Percentiles rank a stretch among this genome's conserved stretches.
phyloP scores from a whole-genome alignment of 2,113 vertebrate genomes.

The Bubalus kerabau region DNA sequence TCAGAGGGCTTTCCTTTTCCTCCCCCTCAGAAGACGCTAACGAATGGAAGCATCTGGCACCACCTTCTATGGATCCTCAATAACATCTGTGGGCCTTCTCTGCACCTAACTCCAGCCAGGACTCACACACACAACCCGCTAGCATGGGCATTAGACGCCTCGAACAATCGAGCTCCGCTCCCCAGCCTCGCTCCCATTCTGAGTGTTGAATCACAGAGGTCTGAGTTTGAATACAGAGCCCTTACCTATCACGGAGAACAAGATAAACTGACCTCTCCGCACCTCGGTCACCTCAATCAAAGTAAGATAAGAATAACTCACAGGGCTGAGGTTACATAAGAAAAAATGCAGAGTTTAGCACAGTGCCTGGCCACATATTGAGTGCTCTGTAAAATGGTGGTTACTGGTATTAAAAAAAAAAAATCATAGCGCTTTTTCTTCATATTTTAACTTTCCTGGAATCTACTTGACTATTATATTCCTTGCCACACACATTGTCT shows the following conservation, averaged over 20 bases:
- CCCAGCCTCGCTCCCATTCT: neutral
- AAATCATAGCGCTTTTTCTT: neutral
- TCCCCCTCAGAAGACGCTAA: neutral
- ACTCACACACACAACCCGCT: neutral
- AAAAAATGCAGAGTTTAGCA: neutral
- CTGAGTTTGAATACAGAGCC: neutral
- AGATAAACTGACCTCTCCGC: neutral
- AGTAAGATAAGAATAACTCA: constrained; percentile 16
- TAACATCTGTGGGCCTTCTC: neutral
- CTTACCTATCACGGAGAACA: neutral
- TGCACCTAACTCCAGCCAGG: neutral
- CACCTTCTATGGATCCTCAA: neutral
- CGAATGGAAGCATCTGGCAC: neutral
- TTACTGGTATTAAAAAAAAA: neutral
- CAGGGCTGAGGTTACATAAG: neutral
- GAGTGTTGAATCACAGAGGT: neutral
- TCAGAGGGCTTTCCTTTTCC: neutral
- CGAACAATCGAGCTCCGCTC: neutral
- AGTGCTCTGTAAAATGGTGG: constrained; percentile 23
- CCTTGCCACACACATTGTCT: neutral
- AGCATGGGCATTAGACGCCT: neutral
- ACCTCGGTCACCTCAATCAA: neutral
- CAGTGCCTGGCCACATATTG: neutral
- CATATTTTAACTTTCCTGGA: constrained; percentile 33
- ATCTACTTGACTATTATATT: neutral